phyloP scores from a whole-genome alignment of 2,113 vertebrate species.

The Camelus bactrianus region DNA sequence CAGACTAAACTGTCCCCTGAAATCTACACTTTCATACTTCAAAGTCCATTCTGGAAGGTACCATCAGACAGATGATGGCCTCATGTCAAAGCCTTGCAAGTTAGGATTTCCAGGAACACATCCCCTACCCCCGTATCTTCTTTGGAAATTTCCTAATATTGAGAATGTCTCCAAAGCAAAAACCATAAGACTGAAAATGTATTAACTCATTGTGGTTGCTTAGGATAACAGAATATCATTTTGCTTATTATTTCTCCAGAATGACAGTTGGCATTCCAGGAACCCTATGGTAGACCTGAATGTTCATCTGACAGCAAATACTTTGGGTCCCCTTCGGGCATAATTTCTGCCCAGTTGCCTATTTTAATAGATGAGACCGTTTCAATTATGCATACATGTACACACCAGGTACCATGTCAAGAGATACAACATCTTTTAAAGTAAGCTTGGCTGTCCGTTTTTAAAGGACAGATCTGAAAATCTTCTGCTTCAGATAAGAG shows the following conservation, averaged over 20 bases:
- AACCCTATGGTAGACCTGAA: neutral
- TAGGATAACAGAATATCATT: neutral
- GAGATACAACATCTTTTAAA: neutral
- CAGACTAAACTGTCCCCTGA: neutral
- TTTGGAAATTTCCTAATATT: slow-evolving; percentile 29
- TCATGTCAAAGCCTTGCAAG: neutral
- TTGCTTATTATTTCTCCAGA: neutral
- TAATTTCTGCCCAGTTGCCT: neutral
- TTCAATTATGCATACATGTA: neutral
- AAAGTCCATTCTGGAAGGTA: neutral
- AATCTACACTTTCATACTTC: neutral
- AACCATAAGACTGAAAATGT: neutral
- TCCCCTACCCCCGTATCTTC: neutral
- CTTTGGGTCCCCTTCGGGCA: neutral
- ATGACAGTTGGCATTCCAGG: neutral
- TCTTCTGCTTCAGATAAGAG: slow-evolving; percentile 64
- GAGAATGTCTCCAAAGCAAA: neutral
- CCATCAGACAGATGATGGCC: neutral
- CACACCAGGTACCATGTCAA: neutral
- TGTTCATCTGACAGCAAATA: neutral
- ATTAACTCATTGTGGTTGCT: neutral
- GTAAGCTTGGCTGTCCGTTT: neutral
- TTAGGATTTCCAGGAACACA: neutral
- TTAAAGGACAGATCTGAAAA: slow-evolving; percentile 69
- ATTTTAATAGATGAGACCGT: neutral